These are phyloP conservation scores for Timema podura DNA, from an alignment of 2,888 invertebrate genomes.

Conservation along the genomic window DNA sequence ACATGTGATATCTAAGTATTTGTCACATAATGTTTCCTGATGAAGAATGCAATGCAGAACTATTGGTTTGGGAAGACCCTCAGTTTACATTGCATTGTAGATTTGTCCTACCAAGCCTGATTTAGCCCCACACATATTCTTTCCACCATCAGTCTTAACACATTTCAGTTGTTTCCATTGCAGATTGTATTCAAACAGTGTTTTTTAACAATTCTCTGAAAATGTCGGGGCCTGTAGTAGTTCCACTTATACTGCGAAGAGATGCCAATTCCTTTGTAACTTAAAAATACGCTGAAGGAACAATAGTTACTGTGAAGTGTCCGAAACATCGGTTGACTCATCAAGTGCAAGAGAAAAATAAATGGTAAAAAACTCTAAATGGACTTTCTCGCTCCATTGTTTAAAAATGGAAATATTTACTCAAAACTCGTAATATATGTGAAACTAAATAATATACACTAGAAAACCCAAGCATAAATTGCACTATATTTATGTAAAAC, in stretches of 20 bases:
- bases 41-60: conserved; percentile 2
- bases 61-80: conserved; percentile 1
- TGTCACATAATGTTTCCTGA: background rate
- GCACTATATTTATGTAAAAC: too few relatives aligned
- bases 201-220: conserved; percentile 5
- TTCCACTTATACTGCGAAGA: conserved; percentile 12
- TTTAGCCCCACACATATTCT: background rate
- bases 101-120: background rate
- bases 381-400: too few relatives aligned
- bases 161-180: background rate
- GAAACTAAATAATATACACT: too few relatives aligned
- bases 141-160: conserved; percentile 4
- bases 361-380: too few relatives aligned
- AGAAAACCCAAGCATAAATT: too few relatives aligned
- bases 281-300: conserved; percentile 8
- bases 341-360: background rate
- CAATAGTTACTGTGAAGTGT: background rate
- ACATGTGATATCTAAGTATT: background rate
- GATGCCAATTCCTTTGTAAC: conserved; percentile 8
- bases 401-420: too few relatives aligned
- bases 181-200: background rate
- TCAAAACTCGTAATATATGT: too few relatives aligned
- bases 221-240: background rate
- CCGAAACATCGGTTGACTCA: conserved; percentile 4
- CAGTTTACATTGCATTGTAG: background rate